Evolutionary conservation across 2,888 invertebrate genomes (phyloP), one percentile per base, ranked within the genome.

Genomic region (Hanleya hanleyi): DNA sequence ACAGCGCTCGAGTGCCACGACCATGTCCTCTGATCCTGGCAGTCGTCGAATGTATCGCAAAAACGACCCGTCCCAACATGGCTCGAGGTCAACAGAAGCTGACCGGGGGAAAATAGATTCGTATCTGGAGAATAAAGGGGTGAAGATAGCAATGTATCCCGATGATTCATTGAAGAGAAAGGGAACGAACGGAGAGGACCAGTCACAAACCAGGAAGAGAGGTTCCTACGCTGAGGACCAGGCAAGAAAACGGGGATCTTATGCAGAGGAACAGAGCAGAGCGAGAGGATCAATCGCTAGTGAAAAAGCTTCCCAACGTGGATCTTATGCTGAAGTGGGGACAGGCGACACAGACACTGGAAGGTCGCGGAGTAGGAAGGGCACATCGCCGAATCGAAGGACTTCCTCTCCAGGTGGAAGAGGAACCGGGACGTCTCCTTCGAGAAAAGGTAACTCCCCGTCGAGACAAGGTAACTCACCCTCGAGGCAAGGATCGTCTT

Each of bases 141-240:
- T 51, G 7, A 51, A 51, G 22, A 51, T 51, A 18, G 51, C n/a
- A 7, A 51, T 51, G 7, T 51, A 51, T 22, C 51, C 51, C 7
- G 51, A 51, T 26, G 51, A 51, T 22, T 51, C 51, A n/a, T 26
- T 18, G 70, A 67, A 26, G 64, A 70, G 26, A 71, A 47, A 22
- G 67, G 67, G 5, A 67, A 50, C 15, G 69, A 67, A 67, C 32
- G 47, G 22, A 67, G 69, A 41, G 26, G 69, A 18, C 37, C 35
- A 22, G 38, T n/a, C n/a, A n/a, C n/a, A n/a, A n/a, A n/a, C n/a
- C n/a, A n/a, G n/a, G n/a, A n/a, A n/a, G n/a, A n/a, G n/a, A n/a
- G n/a, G n/a, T n/a, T n/a, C n/a, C n/a, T n/a, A n/a, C 18, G 41
- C 9, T 41, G 18, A 18, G 9, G 41, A 41, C 41, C 41, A 41